Evolutionary conservation across 2,113 vertebrate species (phyloP), one percentile per base, ranked within the genome.

Genomic region (Strigops habroptila): DNA sequence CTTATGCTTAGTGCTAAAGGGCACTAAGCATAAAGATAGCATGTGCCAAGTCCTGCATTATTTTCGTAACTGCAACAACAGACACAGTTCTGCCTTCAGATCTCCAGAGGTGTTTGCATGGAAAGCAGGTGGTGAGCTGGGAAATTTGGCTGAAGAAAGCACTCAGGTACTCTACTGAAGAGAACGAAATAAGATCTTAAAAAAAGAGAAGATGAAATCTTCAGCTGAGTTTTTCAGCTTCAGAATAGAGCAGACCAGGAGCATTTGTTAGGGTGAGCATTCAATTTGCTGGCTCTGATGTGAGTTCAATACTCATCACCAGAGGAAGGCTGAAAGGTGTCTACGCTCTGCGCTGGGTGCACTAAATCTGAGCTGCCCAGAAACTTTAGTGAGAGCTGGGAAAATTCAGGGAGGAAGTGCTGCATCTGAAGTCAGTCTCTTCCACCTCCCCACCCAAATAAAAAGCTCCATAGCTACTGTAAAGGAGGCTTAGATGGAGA

Each of bases 61-160:
- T 51, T 91, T 88, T 64, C 60, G 5, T 43, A 70, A 77, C 46
- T 86, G 57, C 53, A 79, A 69, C 10, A 69, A 27, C 35, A 76
- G 46, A 37, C 49, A 59, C 52, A n/a, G 10, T 17, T 90, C 83
- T 88, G 46, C 80, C 55, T 83, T 90, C 41, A 44, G 51, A 53
- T 86, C 59, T 83, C 88, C 44, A 49, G 7, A 43, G 35, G 49
- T 90, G 41, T 80, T 90, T 86, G 33, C 69, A 77, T 19, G 24
- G 35, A 88, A 86, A 86, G 77, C 65, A 90, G 71, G 63, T 94
- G 90, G 41, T 30, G 35, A 86, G 43, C 63, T 84, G 52, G 68
- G 69, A 88, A 86, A 90, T 88, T 78, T 84, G 73, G 33, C 76
- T 83, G 76, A 88, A 77, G 80, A 84, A 86, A 83, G 62, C 33